Conservation (phyloP, 2,113 vertebrate genomes). For the Nyctibius bracteatus region DNA sequence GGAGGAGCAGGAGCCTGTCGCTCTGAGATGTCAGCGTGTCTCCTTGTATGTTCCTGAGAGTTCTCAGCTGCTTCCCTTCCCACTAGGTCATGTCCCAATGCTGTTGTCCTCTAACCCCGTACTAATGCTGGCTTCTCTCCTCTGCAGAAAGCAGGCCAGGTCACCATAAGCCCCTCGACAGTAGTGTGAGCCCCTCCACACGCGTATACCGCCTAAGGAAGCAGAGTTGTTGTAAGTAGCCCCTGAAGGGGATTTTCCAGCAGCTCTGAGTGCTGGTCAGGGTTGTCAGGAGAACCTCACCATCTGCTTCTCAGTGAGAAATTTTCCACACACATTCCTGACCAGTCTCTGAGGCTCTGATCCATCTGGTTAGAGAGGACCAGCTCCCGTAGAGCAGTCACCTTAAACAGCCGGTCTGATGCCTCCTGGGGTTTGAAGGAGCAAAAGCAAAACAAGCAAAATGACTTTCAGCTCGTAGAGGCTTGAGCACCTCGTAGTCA, state of each 20-base stretch:
- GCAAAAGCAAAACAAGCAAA: background rate
- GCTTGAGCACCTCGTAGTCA: background rate
- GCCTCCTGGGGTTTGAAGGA: background rate
- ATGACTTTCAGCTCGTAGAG: background rate
- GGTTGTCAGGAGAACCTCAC: background rate
- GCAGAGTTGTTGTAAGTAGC: conserved; percentile 64
- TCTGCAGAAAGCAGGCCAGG: conserved; percentile 73
- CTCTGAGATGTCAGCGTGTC: background rate
- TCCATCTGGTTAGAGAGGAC: background rate
- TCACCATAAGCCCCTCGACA: conserved; percentile 77
- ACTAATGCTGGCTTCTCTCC: conserved; percentile 69
- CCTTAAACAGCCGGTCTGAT: background rate
- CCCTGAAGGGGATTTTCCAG: conserved; percentile 7
- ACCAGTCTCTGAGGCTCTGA: background rate
- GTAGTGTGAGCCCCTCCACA: conserved; percentile 77
- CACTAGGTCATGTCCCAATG: background rate
- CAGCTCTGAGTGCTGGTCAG: conserved; percentile 11
- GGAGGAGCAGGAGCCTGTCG: background rate
- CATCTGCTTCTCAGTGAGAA: background rate
- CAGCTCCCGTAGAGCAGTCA: background rate
- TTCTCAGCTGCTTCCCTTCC: background rate
- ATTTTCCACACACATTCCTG: background rate
- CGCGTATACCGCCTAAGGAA: conserved; percentile 58
- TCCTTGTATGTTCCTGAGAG: background rate
- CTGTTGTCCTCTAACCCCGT: conserved; percentile 42